Evolutionary conservation across 1,140 invertebrate species (phyloP), one percentile per base, ranked within the genome.

Genomic region (Drosophila rhopaloa): DNA sequence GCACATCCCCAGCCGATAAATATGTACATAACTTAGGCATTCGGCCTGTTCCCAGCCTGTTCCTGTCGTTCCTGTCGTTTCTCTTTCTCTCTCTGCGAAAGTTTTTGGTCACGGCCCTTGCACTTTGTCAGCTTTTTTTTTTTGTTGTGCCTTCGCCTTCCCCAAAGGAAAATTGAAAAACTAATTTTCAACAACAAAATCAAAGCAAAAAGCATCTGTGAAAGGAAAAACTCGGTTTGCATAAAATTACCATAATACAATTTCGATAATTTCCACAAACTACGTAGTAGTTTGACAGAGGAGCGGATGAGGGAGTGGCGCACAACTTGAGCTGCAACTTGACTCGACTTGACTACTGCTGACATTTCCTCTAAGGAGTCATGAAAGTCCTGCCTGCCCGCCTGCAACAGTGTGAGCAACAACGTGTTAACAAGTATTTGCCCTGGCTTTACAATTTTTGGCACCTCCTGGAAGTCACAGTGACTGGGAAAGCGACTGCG

Each of bases 231-330:
- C 55, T 72, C 44, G 66, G 56, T 72, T 84, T 83, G 80, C 76
- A 83, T 80, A 59, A 83, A 84, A 83, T 83, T 83, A 79, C 81
- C 80, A 83, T 83, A 83, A 83, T 80, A 80, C 65, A 83, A 83
- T 84, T 83, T 84, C 81, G 80, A 83, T 83, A 84, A 83, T 84
- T 83, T 83, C 43, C 76, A 47, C 47, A 70, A 62, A 72, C 68
- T 72, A 72, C 70, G 53, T 50, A 24, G 68, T 14, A 32, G 29
- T 32, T 32, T 72, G 68, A 57, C 68, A 58, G 68, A 13, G n/a
- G 0, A 11, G 9, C 14, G 48, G 32, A 37, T 24, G 60, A 19
- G 32, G 60, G 24, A 24, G 24, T 24, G 24, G 40, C 16, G 32
- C 44, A 4, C 35, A 55, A 38, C 50, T 71, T 58, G 66, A 50